Evolutionary conservation across 2,888 invertebrate genomes (phyloP), one percentile per base, ranked within the genome.

Genomic region (Clepsis dumicolana): DNA sequence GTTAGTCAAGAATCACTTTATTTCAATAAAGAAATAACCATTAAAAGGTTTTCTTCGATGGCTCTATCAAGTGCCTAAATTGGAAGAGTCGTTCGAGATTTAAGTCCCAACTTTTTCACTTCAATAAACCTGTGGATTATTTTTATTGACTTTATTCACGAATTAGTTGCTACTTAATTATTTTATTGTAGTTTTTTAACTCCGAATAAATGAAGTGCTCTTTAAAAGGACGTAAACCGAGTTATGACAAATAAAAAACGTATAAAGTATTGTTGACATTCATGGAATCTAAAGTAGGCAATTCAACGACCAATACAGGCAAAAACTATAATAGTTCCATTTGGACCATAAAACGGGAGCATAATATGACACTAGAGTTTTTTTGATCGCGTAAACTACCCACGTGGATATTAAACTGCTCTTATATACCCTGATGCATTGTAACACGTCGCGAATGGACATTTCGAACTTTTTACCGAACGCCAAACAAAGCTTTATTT

Each of bases 401-500:
- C 76, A 76, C 76, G 75, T 78, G 79, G 80, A 80, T 81, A 86
- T 87, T 84, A 83, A 86, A 82, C 76, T 80, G 59, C 83, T 86
- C 84, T 82, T 87, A 84, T 83, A 79, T 77, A 71, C 75, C 79
- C 77, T 71, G 75, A 81, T 76, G 81, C 87, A 89, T 89, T 91
- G 89, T 89, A 81, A 80, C 73, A 80, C 73, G 61, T 74, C 73
- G 71, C 74, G 77, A 80, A 88, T 87, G 88, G 87, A 85, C 87
- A 86, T 88, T 89, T 83, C 85, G 85, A 44, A 86, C 82, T 91
- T 92, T 92, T 92, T 92, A 90, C 79, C 69, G 77, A 74, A 76
- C 74, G 72, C 82, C 83, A 83, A 86, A 90, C 88, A 89, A 89
- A 84, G 87, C 82, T 83, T 48, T 88, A 88, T 87, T 89, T 89